Evolutionary conservation across 2,113 vertebrate genomes (phyloP), one percentile per base, ranked within the genome.

Genomic region (Pelusios castaneus): DNA sequence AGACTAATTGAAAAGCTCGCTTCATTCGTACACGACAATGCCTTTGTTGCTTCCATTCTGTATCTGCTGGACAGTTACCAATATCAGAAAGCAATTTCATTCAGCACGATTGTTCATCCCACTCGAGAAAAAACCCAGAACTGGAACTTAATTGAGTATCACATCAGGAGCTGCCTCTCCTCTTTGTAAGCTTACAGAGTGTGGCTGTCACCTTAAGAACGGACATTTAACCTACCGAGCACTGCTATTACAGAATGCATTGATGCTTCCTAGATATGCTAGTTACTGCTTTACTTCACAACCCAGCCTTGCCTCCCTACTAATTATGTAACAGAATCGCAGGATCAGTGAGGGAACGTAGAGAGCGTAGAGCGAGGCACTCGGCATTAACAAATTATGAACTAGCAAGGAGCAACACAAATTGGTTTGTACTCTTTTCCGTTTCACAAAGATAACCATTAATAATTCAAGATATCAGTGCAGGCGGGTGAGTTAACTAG

Each of bases 271-370:
- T n/a, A n/a, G n/a, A 29, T 49, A 9, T 49, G 34, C 16, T 29
- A n/a, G 17, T 10, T 31, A 10, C 9, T 78, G 60, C 31, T 51
- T 78, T 78, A 31, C 24, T 54, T 52, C 55, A 10, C 22, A 0
- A 1, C 85, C 47, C n/a, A 24, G 14, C 89, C 31, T 51, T 0
- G 0, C 38, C n/a, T 67, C 29, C 54, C 24, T 31, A 6, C 17
- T 75, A 25, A 75, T 75, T 43, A 75, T 41, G 41, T 75, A 25
- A 43, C 41, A 7, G 43, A 43, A 38, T 73, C 21, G 11, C 43
- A 22, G 12, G 38, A 75, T 13, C 22, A 43, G 70, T 60, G 58
- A 60, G 58, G 12, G 13, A 29, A 60, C 58, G 58, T 60, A 63
- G 58, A 63, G 38, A 75, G 70, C 38, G 25, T 43, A 43, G 70